Percentiles rank a stretch among this genome's conserved stretches.
Conservation (phyloP, 2,113 vertebrate species). For the Dromas ardeola region DNA sequence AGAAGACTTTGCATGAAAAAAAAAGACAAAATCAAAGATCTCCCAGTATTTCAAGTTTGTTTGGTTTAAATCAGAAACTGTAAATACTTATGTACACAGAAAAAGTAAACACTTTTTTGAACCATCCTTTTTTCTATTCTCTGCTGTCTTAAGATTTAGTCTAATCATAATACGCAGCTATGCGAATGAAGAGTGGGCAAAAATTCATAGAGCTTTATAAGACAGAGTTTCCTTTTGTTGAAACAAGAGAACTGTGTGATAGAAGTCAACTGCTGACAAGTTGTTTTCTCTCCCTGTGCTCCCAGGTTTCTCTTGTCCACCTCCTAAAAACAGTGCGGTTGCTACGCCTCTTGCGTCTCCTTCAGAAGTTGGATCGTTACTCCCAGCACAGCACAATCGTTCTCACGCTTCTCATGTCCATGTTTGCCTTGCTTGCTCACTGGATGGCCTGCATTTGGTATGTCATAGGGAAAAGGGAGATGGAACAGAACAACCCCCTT, state of each 20-base stretch:
- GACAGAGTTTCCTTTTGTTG: not conserved
- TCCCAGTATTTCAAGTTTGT: not conserved
- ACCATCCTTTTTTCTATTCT: not conserved
- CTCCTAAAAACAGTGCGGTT: constrained; percentile 93
- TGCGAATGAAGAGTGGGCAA: not conserved
- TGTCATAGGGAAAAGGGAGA: constrained; percentile 96
- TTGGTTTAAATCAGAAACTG: not conserved
- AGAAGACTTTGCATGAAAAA: not conserved
- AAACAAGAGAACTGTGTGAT: not conserved
- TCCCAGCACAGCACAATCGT: constrained; percentile 97
- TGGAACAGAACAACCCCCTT: constrained; percentile 88
- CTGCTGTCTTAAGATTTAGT: not conserved
- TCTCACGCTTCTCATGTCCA: constrained; percentile 96
- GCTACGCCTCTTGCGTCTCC: constrained; percentile 89
- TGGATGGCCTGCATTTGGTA: constrained; percentile 99
- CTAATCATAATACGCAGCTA: not conserved
- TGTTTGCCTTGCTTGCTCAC: constrained; percentile 96
- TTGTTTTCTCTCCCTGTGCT: not conserved
- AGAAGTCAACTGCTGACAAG: not conserved
- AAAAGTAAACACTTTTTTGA: not conserved
- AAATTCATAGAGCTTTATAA: not conserved
- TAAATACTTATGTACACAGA: not conserved
- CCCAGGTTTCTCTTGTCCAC: constrained; percentile 95
- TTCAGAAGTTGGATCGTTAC: constrained; percentile 98
- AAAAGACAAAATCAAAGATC: not conserved